Base-by-base conservation (phyloP, 1,140 invertebrate species). In the Melanaphis sacchari region DNA sequence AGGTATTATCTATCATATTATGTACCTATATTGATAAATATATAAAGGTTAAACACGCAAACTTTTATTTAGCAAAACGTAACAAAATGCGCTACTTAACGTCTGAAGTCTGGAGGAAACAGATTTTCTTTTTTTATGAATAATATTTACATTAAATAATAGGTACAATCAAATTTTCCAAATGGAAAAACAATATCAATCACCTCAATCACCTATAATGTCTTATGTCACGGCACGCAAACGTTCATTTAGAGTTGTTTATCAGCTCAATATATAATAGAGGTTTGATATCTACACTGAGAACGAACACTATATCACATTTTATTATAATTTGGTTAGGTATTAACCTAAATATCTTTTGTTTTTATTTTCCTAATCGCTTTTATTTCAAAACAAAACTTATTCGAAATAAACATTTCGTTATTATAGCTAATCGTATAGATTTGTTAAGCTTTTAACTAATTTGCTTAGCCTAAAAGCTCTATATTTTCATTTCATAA, bases 181-280 rank as follows among this genome's bases (percentile, higher is more conserved):
- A 76, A 76, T 76, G 59, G 59, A 76, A 76, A 76, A 76, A 76
- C n/a, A 76, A 76, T 76, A 76, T 76, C 31, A 76, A 76, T 76
- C 59, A 76, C 59, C 59, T 76, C 31, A 76, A 76, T 76, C 59
- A 76, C 59, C 59, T n/a, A n/a, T 76, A 76, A 76, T 76, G 59
- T 36, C 59, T 76, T n/a, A 76, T 76, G 59, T 36, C 59, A n/a
- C 31, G 15, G 31, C 59, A 76, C 59, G 59, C 59, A 36, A 76
- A 36, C 31, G 59, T n/a, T n/a, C 59, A n/a, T 5, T 21, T 31
- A 18, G 31, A n/a, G 59, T 76, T n/a, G 59, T 76, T 76, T 76
- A 76, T 76, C 59, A 76, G 59, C 59, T 18, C 31, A 76, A 76
- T 76, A 76, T 76, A 76, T 76, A n/a, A 76, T 76, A n/a, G 31